Conservation (phyloP, 2,888 invertebrate species). For the Dasysyrphus albostriatus region DNA sequence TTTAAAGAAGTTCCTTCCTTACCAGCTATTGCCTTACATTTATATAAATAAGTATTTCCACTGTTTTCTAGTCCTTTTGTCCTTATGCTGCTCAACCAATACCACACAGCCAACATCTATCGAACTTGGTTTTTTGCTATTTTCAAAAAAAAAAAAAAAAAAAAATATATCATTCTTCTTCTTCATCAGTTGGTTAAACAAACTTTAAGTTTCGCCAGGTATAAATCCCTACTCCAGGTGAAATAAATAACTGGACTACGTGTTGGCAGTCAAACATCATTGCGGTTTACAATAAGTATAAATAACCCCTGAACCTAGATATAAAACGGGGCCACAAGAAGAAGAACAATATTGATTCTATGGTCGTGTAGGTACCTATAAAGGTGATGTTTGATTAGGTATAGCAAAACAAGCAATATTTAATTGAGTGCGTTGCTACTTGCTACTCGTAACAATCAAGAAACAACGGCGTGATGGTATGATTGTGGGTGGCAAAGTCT, state of each 20-base stretch:
- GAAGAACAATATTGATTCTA: slow-evolving; percentile 28
- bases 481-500: no score
- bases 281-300: slow-evolving; percentile 4
- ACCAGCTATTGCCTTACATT: no score
- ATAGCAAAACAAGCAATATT: slow-evolving; percentile 24
- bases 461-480: neutral
- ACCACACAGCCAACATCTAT: neutral
- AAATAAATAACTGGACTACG: slow-evolving; percentile 27
- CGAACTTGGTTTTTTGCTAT: slow-evolving; percentile 9
- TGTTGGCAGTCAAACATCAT: slow-evolving; percentile 34
- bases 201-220: slow-evolving; percentile 8
- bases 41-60: neutral
- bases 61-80: neutral
- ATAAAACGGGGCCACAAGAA: slow-evolving; percentile 2
- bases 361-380: neutral
- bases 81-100: neutral
- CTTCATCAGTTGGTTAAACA: slow-evolving; percentile 18
- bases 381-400: slow-evolving; percentile 42
- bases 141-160: neutral
- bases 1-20: neutral
- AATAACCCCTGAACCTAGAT: neutral
- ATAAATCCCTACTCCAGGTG: slow-evolving; percentile 5
- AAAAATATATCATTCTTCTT: no score
- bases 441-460: neutral
- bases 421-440: slow-evolving; percentile 36